A percentile compares a stretch with the other conserved stretches of the same genome.
Conservation (phyloP, 2,797 vertebrate species). For the Glossophaga mutica region DNA sequence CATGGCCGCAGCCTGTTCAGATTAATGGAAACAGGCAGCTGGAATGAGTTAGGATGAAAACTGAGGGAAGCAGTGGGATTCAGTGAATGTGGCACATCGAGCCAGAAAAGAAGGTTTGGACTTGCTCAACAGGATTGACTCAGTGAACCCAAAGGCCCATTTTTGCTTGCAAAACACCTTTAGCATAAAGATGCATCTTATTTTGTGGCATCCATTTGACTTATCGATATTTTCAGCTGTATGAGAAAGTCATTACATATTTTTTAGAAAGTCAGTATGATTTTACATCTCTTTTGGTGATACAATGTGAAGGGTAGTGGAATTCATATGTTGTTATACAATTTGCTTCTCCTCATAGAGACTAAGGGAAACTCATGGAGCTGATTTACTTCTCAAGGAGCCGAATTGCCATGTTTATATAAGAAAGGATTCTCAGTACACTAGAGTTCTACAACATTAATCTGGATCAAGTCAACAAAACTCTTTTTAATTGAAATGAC, state of each 20-base stretch:
- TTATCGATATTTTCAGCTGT: background rate
- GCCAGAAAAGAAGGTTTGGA: background rate
- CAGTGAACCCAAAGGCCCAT: background rate
- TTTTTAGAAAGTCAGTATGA: background rate
- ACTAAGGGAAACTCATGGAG: background rate
- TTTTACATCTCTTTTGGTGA: constrained; percentile 6
- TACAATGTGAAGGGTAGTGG: background rate
- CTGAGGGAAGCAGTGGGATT: background rate
- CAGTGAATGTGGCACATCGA: background rate
- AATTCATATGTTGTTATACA: background rate
- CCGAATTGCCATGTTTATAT: background rate
- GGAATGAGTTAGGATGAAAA: background rate
- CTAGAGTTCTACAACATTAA: background rate
- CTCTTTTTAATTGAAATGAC: background rate
- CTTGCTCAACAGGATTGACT: background rate
- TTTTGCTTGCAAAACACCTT: background rate
- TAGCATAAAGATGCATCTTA: background rate
- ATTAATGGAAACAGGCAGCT: background rate
- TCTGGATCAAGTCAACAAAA: background rate
- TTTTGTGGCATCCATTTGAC: background rate
- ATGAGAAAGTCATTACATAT: background rate
- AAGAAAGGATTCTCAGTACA: background rate
- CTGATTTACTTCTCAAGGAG: background rate
- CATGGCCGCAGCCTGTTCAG: background rate
- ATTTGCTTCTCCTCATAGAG: background rate